Evolutionary conservation across 2,113 vertebrate genomes (phyloP).

Genomic region (Callopanchax toddi): DNA sequence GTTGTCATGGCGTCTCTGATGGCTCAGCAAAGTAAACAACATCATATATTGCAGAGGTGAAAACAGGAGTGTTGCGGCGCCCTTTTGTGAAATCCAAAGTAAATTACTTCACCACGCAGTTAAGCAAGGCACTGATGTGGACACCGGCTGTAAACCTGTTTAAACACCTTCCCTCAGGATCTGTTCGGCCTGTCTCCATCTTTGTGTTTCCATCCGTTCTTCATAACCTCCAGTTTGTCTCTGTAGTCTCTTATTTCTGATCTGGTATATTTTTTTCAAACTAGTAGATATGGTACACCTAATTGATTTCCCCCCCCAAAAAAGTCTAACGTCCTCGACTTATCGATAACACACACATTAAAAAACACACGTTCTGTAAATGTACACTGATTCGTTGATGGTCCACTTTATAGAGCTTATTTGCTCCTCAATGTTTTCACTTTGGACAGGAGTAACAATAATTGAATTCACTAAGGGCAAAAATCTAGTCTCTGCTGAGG

Average conservation of each 20-base stretch:
- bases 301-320: too few species aligned
- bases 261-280: too few species aligned
- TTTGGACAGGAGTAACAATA: neutral
- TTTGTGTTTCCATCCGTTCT: conserved; percentile 15
- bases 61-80: too few species aligned
- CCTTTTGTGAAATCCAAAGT: too few species aligned
- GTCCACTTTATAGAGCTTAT: neutral
- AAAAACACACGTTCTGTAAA: neutral
- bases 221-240: neutral
- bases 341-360: too few species aligned
- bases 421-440: neutral
- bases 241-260: neutral
- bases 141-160: too few species aligned
- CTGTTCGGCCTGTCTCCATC: neutral
- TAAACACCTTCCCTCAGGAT: neutral
- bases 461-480: neutral
- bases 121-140: conserved; percentile 15
- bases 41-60: too few species aligned
- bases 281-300: too few species aligned
- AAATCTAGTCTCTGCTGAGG: neutral
- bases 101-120: neutral
- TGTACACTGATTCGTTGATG: neutral
- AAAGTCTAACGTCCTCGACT: too few species aligned
- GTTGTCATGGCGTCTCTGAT: too few species aligned
- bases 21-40: too few species aligned